Percentiles rank a stretch among this genome's conserved stretches.
These are phyloP conservation scores for Zelleria hepariella DNA, from an alignment of 2,888 invertebrate species.

Conservation along the genomic window DNA sequence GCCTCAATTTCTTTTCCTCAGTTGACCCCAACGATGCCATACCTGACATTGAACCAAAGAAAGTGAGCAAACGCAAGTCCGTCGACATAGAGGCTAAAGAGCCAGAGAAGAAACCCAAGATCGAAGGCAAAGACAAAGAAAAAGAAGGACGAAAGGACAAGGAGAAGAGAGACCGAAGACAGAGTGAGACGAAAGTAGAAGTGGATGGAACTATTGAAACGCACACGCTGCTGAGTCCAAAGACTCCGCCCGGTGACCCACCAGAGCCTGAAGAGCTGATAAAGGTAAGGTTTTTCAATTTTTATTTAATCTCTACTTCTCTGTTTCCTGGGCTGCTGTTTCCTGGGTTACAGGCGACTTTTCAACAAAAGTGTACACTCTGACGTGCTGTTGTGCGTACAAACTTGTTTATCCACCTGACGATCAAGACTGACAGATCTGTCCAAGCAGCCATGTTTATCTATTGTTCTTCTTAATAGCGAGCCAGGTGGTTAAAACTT, in stretches of 20 bases:
- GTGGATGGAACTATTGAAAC: constrained; percentile 82
- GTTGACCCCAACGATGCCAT: constrained; percentile 56
- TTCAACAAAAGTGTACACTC: too few relatives aligned
- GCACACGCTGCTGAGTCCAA: constrained; percentile 83
- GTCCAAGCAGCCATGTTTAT: too few relatives aligned
- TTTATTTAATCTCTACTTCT: background rate
- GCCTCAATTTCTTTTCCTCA: constrained; percentile 21
- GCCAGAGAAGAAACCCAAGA: constrained; percentile 54
- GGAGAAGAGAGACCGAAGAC: constrained; percentile 46
- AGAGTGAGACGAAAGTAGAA: constrained; percentile 65
- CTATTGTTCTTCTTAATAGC: too few relatives aligned
- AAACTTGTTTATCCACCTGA: too few relatives aligned
- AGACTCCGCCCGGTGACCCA: constrained; percentile 85
- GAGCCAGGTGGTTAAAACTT: too few relatives aligned
- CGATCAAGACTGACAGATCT: too few relatives aligned
- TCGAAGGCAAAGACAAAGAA: constrained; percentile 27
- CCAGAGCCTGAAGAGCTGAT: constrained; percentile 95
- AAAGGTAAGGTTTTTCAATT: constrained; percentile 64
- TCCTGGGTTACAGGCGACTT: background rate
- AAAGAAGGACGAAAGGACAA: constrained; percentile 33
- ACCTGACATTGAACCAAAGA: constrained; percentile 22
- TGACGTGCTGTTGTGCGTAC: too few relatives aligned
- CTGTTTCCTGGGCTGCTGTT: too few relatives aligned
- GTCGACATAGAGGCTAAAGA: constrained; percentile 39
- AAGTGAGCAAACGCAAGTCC: constrained; percentile 45